Percentiles rank a stretch among this genome's conserved stretches.
Evolutionary conservation across 2,113 vertebrate genomes (phyloP).

Genomic region (Panthera uncia): DNA sequence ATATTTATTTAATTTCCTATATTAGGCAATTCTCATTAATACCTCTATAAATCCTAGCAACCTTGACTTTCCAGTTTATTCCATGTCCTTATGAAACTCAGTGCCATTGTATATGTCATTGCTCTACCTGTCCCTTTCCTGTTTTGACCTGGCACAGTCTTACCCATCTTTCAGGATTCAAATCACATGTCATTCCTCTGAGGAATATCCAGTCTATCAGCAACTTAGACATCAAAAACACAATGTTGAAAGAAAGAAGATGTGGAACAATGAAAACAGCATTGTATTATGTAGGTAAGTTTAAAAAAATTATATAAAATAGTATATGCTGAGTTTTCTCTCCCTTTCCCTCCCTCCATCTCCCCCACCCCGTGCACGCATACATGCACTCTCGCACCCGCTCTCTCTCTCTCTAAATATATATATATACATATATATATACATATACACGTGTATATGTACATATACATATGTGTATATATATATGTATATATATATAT

Average conservation of each 20-base stretch:
- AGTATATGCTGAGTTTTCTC: not conserved
- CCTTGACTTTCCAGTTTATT: not conserved
- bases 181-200: not conserved
- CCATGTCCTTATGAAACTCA: not conserved
- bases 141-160: not conserved
- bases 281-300: not conserved
- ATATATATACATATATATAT: no score
- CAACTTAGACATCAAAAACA: not conserved
- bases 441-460: no score
- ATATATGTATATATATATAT: no score
- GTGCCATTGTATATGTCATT: not conserved
- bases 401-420: no score
- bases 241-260: not conserved
- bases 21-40: not conserved
- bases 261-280: not conserved
- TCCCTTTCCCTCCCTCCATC: not conserved
- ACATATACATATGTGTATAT: no score
- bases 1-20: not conserved
- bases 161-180: not conserved
- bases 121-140: not conserved
- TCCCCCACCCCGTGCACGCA: no score
- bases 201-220: not conserved
- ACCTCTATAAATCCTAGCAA: not conserved
- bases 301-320: not conserved
- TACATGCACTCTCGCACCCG: no score